Base-by-base conservation (phyloP, 1,140 invertebrate genomes). In the Choristoneura fumiferana region DNA sequence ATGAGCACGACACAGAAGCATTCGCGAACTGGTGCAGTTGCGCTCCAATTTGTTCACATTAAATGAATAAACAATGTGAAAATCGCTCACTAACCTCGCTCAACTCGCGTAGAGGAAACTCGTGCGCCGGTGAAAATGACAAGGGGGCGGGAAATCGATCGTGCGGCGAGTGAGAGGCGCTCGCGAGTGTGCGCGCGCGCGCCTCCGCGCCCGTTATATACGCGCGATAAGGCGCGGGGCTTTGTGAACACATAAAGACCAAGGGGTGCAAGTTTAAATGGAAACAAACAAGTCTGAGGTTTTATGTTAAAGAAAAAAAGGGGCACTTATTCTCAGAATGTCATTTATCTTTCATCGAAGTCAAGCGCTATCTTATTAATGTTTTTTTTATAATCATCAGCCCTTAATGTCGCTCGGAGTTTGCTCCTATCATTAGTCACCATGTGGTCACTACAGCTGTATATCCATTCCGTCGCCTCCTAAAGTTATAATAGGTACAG, bases 101-200 rank as follows among this genome's bases (percentile, higher is more conserved):
- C 39, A 8, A 18, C 14, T 70, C 80, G 80, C 79, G 79, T 64
- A 59, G 71, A 54, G 67, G 63, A 81, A n/a, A 78, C 61, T 70
- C 73, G 65, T 78, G 78, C 78, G 74, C 71, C 73, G 70, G 64
- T 70, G 69, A 59, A 73, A 77, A 75, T 58, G 40, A 71, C 68
- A 78, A 78, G 77, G 75, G n/a, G 76, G 77, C 73, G 76, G 76
- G 67, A 81, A 79, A 83, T 71, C 76, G 73, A 73, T 70, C 69
- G 76, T 69, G 63, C 73, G 63, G 63, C 73, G 75, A 33, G 70
- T 63, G 68, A 74, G 66, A 71, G 67, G 69, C 34, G 69, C 58
- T 34, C 70, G 68, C 79, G 73, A 83, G 72, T 84, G 84, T 83
- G 84, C 81, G 82, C 79, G 76, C 82, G 84, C 84, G 82, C 84